Percentiles rank a stretch among this genome's conserved stretches.
phyloP scores from a whole-genome alignment of 2,113 vertebrate genomes.

The Steatornis caripensis region DNA sequence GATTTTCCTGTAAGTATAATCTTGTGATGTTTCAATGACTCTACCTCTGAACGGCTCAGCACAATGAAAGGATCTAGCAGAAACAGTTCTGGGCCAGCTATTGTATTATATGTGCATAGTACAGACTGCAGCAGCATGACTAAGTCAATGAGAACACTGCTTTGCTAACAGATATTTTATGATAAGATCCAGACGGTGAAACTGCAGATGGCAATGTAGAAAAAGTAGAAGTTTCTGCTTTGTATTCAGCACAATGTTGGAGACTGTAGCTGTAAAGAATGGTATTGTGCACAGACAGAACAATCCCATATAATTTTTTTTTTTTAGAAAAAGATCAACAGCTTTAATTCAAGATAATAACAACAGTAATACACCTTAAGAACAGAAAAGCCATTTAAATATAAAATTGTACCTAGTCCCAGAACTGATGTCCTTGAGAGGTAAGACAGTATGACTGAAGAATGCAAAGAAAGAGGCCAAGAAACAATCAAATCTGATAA shows the following conservation, averaged over 20 bases:
- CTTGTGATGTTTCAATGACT: not conserved
- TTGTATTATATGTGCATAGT: not conserved
- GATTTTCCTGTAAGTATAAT: not conserved
- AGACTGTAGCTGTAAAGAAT: not conserved
- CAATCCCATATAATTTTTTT: not conserved
- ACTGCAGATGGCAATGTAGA: not conserved
- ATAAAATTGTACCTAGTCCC: not conserved
- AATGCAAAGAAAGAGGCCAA: not conserved
- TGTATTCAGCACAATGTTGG: not conserved
- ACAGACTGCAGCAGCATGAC: not conserved
- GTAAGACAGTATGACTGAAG: not conserved
- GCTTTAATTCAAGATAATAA: not conserved
- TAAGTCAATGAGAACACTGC: not conserved
- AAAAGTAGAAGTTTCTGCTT: not conserved
- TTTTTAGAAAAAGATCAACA: not conserved
- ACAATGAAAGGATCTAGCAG: not conserved
- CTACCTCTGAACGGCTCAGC: not conserved
- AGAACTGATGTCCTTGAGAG: not conserved
- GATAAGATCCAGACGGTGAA: not conserved
- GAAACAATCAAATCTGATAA: not conserved
- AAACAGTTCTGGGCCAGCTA: not conserved
- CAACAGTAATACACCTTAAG: not conserved
- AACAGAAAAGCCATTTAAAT: not conserved
- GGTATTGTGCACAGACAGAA: not conserved
- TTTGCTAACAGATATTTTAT: not conserved